These are phyloP conservation scores for Perca fluviatilis DNA, from an alignment of 2,113 vertebrate species.

Conservation along the genomic window DNA sequence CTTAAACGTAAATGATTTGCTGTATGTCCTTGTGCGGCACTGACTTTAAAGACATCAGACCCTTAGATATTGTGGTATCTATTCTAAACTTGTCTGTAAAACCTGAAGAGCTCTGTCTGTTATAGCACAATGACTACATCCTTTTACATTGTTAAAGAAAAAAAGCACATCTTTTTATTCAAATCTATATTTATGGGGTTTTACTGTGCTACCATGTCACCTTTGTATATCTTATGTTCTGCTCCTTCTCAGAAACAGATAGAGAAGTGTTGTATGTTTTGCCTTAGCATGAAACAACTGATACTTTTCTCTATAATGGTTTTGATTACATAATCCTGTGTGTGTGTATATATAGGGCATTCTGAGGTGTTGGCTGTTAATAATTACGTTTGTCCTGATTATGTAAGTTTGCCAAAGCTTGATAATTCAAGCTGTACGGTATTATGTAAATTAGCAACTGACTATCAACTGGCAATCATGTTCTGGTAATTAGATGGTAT, in stretches of 20 bases:
- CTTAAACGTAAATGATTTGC: background rate
- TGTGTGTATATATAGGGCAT: background rate
- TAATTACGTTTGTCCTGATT: constrained; percentile 2
- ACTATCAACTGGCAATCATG: constrained; percentile 4
- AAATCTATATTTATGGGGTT: background rate
- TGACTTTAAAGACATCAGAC: background rate
- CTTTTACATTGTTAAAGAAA: background rate
- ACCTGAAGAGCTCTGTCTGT: background rate
- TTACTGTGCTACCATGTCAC: background rate
- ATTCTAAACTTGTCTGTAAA: background rate
- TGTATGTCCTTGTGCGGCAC: background rate
- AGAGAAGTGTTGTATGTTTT: background rate
- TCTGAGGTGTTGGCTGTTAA: background rate
- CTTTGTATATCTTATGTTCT: background rate
- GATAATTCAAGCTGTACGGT: background rate
- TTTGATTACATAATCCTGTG: background rate
- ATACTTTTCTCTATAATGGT: background rate
- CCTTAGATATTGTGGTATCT: background rate
- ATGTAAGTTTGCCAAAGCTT: background rate
- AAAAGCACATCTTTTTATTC: background rate
- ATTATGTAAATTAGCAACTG: constrained; percentile 20
- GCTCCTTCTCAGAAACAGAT: background rate
- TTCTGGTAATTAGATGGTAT: constrained; percentile 28
- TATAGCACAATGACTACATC: background rate
- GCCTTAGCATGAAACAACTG: background rate